Percentiles rank a stretch among this genome's conserved stretches.
Conservation (phyloP, 2,888 invertebrate genomes). For the Chrysolina oricalcia region DNA sequence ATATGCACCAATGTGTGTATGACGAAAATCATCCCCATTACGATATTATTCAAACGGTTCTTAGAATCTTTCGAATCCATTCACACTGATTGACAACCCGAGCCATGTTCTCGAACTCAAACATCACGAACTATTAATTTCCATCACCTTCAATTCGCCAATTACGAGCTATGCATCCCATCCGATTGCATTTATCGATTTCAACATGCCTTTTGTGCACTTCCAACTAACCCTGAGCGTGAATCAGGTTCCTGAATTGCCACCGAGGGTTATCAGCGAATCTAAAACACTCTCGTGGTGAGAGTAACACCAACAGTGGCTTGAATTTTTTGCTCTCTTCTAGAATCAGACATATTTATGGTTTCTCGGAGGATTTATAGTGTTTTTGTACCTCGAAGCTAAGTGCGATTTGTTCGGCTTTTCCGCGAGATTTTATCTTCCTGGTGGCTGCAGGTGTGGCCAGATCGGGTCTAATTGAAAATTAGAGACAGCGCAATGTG, state of each 20-base stretch:
- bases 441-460: constrained; percentile 40
- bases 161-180: neutral
- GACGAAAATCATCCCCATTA: no score
- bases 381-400: constrained; percentile 59
- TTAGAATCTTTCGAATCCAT: neutral
- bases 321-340: constrained; percentile 52
- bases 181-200: constrained; percentile 43
- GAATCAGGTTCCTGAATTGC: constrained; percentile 54
- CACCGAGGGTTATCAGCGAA: constrained; percentile 59
- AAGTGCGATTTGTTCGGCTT: constrained; percentile 54
- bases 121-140: neutral
- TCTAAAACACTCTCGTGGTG: constrained; percentile 57
- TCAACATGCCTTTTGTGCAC: constrained; percentile 27
- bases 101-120: neutral
- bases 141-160: neutral
- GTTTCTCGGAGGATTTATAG: constrained; percentile 59
- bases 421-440: constrained; percentile 46
- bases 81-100: neutral
- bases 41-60: neutral
- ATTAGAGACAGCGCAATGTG: constrained; percentile 27
- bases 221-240: constrained; percentile 39
- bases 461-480: constrained; percentile 48
- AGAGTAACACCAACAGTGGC: constrained; percentile 51
- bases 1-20: no score
- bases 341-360: constrained; percentile 60